These are phyloP conservation scores for Callocephalon fimbriatum DNA, from an alignment of 2,113 vertebrate genomes.

Conservation along the genomic window DNA sequence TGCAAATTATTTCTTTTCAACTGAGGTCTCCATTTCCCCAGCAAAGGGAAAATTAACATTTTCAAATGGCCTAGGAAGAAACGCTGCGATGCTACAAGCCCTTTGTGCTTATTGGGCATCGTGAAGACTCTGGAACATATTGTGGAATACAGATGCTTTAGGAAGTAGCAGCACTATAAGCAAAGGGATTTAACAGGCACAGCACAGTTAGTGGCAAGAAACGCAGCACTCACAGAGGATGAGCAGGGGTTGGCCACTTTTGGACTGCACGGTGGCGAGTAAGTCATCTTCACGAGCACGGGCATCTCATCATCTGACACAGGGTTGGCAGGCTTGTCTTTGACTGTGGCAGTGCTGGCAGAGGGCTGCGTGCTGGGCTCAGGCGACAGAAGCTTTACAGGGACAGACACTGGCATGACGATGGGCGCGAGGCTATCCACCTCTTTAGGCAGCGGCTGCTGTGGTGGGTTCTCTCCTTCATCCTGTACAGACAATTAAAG, in stretches of 20 bases:
- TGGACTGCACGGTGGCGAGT: constrained; percentile 80
- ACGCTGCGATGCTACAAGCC: background rate
- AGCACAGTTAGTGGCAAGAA: constrained; percentile 72
- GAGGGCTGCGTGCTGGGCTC: constrained; percentile 80
- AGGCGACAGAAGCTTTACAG: constrained; percentile 85
- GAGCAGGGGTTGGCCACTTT: constrained; percentile 78
- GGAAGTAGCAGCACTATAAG: constrained; percentile 51
- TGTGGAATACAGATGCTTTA: background rate
- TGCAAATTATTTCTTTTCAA: constrained; percentile 3
- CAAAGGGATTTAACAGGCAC: constrained; percentile 78
- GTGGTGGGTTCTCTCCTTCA: constrained; percentile 81
- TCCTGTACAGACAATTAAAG: constrained; percentile 87
- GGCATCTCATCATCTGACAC: constrained; percentile 88
- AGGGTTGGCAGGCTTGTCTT: constrained; percentile 81
- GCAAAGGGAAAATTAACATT: background rate
- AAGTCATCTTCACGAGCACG: constrained; percentile 86
- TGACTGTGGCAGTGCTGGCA: constrained; percentile 76
- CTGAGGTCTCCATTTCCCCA: background rate
- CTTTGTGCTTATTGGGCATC: background rate
- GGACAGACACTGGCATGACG: constrained; percentile 91
- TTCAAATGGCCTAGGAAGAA: background rate
- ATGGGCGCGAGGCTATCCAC: constrained; percentile 81
- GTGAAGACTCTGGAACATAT: background rate
- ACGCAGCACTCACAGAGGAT: constrained; percentile 86
- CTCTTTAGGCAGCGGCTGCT: constrained; percentile 78